phyloP scores from a whole-genome alignment of 2,797 vertebrate species.

The Rhynchotus rufescens region DNA sequence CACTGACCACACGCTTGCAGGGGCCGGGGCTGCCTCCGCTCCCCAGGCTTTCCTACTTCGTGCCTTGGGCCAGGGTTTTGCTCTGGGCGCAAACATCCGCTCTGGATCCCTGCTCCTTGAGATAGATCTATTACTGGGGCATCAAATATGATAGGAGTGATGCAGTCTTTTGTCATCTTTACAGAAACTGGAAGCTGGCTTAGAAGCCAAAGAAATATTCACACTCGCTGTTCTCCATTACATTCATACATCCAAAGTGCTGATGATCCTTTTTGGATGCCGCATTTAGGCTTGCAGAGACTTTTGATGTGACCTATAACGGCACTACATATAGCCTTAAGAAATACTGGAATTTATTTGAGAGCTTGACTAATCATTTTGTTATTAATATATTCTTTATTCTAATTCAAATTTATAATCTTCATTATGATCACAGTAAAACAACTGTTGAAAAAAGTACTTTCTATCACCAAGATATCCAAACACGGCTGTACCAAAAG shows the following conservation, averaged over 20 bases:
- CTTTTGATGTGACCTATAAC: not conserved
- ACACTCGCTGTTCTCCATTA: not conserved
- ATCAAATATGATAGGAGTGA: not conserved
- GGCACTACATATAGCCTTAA: not conserved
- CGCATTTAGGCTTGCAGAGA: not conserved
- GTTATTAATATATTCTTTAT: fast-evolving
- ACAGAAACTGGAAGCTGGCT: not conserved
- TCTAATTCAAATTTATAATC: not conserved
- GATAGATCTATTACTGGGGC: not conserved
- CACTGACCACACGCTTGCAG: too few species aligned
- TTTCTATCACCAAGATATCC: not conserved
- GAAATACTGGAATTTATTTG: not conserved
- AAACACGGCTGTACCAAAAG: not conserved
- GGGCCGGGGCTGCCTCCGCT: too few species aligned
- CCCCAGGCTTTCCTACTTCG: too few species aligned
- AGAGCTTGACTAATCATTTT: not conserved
- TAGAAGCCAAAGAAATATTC: not conserved
- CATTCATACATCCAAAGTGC: not conserved
- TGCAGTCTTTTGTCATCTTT: not conserved
- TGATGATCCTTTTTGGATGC: not conserved
- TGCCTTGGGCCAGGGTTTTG: too few species aligned
- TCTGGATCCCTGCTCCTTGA: not conserved
- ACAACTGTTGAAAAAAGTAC: not conserved
- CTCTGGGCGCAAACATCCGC: too few species aligned
- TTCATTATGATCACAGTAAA: not conserved